Evolutionary conservation across 2,797 vertebrate species (phyloP).

Genomic region (Gymnoscopelus microlampas): DNA sequence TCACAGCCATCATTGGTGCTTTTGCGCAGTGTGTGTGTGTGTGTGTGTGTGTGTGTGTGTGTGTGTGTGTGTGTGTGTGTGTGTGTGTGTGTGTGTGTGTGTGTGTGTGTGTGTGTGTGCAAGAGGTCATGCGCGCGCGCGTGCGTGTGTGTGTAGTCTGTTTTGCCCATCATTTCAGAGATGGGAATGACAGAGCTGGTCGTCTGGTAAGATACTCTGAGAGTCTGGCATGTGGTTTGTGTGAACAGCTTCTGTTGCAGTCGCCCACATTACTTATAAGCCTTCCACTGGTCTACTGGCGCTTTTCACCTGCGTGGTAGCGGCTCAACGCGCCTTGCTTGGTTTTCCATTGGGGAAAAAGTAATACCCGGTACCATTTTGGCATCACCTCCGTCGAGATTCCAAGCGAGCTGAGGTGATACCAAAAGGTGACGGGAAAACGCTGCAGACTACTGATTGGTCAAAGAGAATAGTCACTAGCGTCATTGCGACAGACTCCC

Average conservation of each 20-base stretch:
- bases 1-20: slow-evolving; percentile 53
- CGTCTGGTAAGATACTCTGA: slow-evolving; percentile 55
- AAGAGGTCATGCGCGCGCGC: slow-evolving; percentile 10
- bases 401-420: too few relatives aligned
- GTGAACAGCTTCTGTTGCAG: slow-evolving; percentile 8
- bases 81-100: slow-evolving; percentile 17
- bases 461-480: too few relatives aligned
- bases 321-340: slow-evolving; percentile 1
- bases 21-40: slow-evolving; percentile 46
- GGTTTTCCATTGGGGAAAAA: background rate
- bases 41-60: slow-evolving; percentile 25
- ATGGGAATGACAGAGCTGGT: slow-evolving; percentile 61
- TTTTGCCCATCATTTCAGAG: slow-evolving; percentile 62
- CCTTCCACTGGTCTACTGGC: slow-evolving; percentile 33
- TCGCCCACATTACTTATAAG: slow-evolving; percentile 13
- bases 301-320: too few relatives aligned
- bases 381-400: too few relatives aligned
- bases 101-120: slow-evolving; percentile 9
- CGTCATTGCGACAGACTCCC: too few relatives aligned
- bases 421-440: too few relatives aligned
- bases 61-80: slow-evolving; percentile 12
- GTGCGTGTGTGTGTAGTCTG: slow-evolving; percentile 39
- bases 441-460: too few relatives aligned
- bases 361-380: background rate
- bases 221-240: slow-evolving; percentile 43